These are phyloP conservation scores for Sclerodermus sp. DNA, from an alignment of 2,888 invertebrate species.

Conservation along the genomic window DNA sequence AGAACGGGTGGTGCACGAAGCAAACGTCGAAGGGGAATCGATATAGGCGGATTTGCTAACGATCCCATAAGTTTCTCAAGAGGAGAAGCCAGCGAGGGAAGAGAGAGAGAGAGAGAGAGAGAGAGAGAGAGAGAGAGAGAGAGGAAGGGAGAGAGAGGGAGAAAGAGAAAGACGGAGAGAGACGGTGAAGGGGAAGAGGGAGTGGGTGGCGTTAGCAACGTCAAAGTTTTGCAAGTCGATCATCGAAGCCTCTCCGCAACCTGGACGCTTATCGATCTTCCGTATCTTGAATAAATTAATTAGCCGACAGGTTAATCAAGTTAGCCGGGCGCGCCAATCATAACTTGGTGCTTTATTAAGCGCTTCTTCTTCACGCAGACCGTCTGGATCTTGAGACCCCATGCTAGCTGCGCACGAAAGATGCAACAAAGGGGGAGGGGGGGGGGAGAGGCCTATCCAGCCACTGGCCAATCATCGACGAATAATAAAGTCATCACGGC, in stretches of 20 bases:
- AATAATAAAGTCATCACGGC: constrained; percentile 14
- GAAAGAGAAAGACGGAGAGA: no score
- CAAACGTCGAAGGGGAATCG: no score
- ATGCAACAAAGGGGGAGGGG: neutral
- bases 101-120: no score
- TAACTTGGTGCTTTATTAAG: constrained; percentile 27
- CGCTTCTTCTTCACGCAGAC: constrained; percentile 5
- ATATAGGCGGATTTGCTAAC: no score
- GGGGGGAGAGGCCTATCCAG: neutral
- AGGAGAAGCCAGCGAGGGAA: no score
- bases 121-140: no score
- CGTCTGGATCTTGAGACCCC: no score
- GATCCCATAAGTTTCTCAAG: no score
- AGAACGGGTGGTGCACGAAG: neutral
- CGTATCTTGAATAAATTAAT: constrained; percentile 44
- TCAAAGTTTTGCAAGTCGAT: constrained; percentile 11
- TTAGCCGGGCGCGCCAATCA: constrained; percentile 36
- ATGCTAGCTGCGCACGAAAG: no score
- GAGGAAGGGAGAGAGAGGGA: no score
- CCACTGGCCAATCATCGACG: constrained; percentile 1
- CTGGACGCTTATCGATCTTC: constrained; percentile 28
- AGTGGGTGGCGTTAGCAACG: no score
- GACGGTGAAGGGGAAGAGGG: no score
- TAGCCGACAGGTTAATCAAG: constrained; percentile 40
- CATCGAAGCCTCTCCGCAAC: constrained; percentile 9